phyloP scores from a whole-genome alignment of 2,797 vertebrate genomes.

The Furcifer pardalis region DNA sequence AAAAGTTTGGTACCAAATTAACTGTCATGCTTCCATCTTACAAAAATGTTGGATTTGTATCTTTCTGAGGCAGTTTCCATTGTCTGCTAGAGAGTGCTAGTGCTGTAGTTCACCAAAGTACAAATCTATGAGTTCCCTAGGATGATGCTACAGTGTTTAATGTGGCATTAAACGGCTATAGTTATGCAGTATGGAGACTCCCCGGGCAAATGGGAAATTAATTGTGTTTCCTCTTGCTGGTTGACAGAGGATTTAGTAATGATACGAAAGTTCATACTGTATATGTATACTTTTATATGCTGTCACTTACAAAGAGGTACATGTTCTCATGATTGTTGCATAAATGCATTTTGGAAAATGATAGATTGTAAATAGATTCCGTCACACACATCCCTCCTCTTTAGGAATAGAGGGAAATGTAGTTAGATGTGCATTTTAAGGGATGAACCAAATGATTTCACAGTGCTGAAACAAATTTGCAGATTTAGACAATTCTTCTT shows the following conservation, averaged over 20 bases:
- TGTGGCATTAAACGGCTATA: too few species aligned
- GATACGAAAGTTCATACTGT: neutral
- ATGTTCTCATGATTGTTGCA: neutral
- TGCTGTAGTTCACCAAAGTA: too few species aligned
- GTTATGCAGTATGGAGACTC: too few species aligned
- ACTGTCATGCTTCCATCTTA: too few species aligned
- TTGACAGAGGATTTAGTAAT: neutral
- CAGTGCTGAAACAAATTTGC: neutral
- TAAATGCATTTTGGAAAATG: neutral
- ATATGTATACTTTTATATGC: neutral
- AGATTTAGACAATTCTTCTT: neutral
- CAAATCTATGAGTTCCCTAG: too few species aligned
- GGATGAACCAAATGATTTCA: neutral
- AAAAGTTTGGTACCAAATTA: too few species aligned
- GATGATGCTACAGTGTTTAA: too few species aligned
- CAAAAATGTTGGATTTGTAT: too few species aligned
- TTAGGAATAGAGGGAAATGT: neutral
- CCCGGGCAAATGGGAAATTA: neutral
- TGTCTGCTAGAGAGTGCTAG: too few species aligned
- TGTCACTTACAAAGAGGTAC: neutral
- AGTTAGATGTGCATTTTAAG: neutral
- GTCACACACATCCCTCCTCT: neutral
- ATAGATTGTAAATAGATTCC: neutral
- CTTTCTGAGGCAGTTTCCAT: too few species aligned
- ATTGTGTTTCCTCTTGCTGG: neutral